Percentiles rank a stretch among this genome's conserved stretches.
Conservation (phyloP, 37 sponge, comb jelly and placozoan genomes). For the Chondrilla cf. caribensis region DNA sequence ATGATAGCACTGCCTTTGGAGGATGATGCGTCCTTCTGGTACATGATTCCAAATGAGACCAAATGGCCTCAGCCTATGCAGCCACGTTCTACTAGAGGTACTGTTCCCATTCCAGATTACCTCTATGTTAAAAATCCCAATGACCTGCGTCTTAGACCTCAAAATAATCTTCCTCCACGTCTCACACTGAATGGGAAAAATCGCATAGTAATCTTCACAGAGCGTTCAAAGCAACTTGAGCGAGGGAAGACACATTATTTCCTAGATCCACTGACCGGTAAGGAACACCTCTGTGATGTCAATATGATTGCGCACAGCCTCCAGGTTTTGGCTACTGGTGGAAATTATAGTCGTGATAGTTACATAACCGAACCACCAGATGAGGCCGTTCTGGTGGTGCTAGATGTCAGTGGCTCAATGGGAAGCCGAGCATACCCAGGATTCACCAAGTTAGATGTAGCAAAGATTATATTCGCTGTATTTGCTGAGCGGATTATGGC, state of each 20-base stretch:
- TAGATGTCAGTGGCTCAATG: conserved; percentile 16
- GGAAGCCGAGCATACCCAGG: not conserved
- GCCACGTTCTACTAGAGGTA: not conserved
- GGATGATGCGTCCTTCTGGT: not conserved
- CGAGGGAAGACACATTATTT: not conserved
- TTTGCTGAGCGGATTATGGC: conserved; percentile 34
- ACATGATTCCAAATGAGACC: not conserved
- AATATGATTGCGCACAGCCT: not conserved
- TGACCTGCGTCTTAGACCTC: not conserved
- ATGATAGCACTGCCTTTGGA: conserved; percentile 6
- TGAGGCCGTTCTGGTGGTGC: not conserved
- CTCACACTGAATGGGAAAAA: not conserved
- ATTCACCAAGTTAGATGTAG: conserved; percentile 9
- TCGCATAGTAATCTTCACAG: not conserved
- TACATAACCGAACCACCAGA: not conserved
- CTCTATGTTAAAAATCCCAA: not conserved
- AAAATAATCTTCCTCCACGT: not conserved
- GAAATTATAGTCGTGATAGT: no score
- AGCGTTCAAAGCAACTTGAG: not conserved
- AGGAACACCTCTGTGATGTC: not conserved
- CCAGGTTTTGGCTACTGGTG: not conserved
- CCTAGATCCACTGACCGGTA: conserved; percentile 1
- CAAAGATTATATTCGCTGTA: conserved; percentile 19
- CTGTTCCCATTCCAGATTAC: not conserved
- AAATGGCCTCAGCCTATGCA: not conserved